Percentiles rank a stretch among this genome's conserved stretches.
Conservation (phyloP, 2,113 vertebrate genomes). For the Lycaon pictus region DNA sequence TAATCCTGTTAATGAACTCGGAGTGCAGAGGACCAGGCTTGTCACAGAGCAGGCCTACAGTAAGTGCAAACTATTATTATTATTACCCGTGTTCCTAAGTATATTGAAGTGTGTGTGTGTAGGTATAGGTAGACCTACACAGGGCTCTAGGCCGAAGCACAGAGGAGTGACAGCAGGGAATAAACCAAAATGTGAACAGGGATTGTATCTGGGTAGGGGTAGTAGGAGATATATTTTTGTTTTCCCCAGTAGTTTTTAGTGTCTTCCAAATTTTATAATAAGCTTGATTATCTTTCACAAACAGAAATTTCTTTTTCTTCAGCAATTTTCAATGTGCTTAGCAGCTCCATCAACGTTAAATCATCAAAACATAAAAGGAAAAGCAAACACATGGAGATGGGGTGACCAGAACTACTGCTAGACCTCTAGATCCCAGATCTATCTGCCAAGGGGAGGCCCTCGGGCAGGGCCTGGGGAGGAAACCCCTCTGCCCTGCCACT, state of each 20-base stretch:
- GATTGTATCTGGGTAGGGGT: background rate
- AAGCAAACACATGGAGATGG: background rate
- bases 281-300: conserved; percentile 45
- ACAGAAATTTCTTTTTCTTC: background rate
- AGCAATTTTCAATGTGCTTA: background rate
- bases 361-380: background rate
- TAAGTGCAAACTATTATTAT: conserved; percentile 10
- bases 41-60: background rate
- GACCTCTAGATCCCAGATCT: background rate
- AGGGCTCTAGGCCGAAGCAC: background rate
- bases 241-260: background rate
- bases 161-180: background rate
- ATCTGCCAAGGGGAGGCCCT: background rate
- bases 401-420: background rate
- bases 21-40: background rate
- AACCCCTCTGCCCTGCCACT: background rate
- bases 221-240: conserved; percentile 18
- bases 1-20: background rate
- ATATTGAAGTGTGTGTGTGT: background rate
- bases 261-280: conserved; percentile 12
- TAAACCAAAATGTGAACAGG: background rate
- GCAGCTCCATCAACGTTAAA: background rate
- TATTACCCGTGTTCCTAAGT: conserved; percentile 25
- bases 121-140: background rate
- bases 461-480: background rate